phyloP scores from a whole-genome alignment of 2,888 invertebrate genomes.

The Caenorhabditis sulstoni region DNA sequence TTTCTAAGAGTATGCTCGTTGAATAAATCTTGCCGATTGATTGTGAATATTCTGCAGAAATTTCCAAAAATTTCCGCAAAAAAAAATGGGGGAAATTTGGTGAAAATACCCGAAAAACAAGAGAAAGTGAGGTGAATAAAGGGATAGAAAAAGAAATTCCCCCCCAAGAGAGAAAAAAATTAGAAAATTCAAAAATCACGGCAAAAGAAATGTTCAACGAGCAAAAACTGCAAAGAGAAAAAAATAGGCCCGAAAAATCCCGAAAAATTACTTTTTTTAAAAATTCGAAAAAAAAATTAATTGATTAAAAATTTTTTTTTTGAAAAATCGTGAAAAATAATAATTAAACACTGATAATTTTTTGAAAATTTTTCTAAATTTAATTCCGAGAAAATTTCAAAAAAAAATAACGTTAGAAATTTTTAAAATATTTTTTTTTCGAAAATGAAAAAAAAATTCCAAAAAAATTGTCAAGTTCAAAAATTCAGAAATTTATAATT shows the following conservation, averaged over 20 bases:
- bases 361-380: no score
- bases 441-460: no score
- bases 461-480: no score
- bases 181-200: slow-evolving; percentile 18
- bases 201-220: slow-evolving; percentile 22
- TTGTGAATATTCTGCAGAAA: slow-evolving; percentile 44
- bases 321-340: no score
- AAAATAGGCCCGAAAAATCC: not conserved
- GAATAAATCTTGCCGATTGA: slow-evolving; percentile 48
- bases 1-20: slow-evolving; percentile 38
- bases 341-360: no score
- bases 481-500: no score
- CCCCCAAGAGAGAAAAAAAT: slow-evolving; percentile 22
- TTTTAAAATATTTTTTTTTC: no score
- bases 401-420: no score
- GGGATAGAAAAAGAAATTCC: slow-evolving; percentile 8
- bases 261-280: slow-evolving; percentile 1
- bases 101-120: not conserved
- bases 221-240: slow-evolving; percentile 37
- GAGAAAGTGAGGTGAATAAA: slow-evolving; percentile 4
- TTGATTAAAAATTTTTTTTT: no score
- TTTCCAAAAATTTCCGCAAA: slow-evolving; percentile 4
- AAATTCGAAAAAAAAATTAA: not conserved
- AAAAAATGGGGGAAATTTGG: not conserved
- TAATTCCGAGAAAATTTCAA: no score